Evolutionary conservation across 2,113 vertebrate genomes (phyloP), one percentile per base, ranked within the genome.

Genomic region (Benthochromis sp.): DNA sequence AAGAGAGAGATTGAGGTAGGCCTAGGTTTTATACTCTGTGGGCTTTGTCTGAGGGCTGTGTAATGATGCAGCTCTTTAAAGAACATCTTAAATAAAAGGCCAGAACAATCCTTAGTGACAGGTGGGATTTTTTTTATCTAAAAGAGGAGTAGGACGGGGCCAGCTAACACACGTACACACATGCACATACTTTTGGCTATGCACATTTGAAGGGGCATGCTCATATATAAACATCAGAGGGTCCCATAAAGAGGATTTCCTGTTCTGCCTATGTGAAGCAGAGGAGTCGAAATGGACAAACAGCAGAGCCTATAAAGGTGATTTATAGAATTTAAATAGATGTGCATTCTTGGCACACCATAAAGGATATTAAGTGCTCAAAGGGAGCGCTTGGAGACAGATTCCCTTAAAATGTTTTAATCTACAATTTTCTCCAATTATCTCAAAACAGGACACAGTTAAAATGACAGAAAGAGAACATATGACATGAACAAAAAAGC

Each of bases 261-360:
- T 93, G 88, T 87, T 89, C 87, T 88, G 92, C 93, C 94, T 87
- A 93, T 88, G 88, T 89, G 94, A 91, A 93, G 91, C 81, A 93
- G 86, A 94, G 90, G 84, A 92, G 94, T 93, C 90, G 69, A 92
- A 94, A 94, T 89, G 91, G 93, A 95, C 94, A 95, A 93, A 95
- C 87, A 91, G 91, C 88, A 94, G 89, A 94, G 85, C 93, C 94
- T 91, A 96, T 96, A 94, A 96, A 96, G 89, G 54, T 96, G 95
- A 96, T 96, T 95, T 95, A 95, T 94, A 91, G 90, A 95, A 94
- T 96, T 95, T 92, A 96, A 92, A 96, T 97, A 97, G 92, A 94
- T 96, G 89, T 93, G 91, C 24, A 76, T 93, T 82, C 95, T 96
- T 93, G 93, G 95, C 93, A 94, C 89, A 93, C 89, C 93, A 96